These are phyloP conservation scores for Anhinga anhinga DNA, from an alignment of 2,113 vertebrate genomes.

Conservation along the genomic window DNA sequence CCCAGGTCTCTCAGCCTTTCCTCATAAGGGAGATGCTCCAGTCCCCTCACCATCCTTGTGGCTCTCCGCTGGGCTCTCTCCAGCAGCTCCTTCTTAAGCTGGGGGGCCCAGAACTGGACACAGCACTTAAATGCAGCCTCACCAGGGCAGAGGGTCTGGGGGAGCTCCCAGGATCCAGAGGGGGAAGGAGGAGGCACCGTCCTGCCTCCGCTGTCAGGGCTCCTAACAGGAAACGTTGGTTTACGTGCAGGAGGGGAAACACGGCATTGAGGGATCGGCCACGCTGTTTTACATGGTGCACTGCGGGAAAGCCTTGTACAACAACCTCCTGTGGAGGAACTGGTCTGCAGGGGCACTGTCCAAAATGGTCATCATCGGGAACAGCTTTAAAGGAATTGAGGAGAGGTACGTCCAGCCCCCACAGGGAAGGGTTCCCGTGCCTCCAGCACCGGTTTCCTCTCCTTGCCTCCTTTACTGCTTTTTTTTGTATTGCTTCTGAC, in stretches of 20 bases:
- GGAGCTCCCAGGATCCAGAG: too few species aligned
- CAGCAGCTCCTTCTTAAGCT: too few species aligned
- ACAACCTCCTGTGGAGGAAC: conserved; percentile 95
- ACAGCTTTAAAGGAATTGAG: conserved; percentile 86
- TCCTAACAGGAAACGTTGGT: accelerated
- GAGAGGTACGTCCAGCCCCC: conserved; percentile 76
- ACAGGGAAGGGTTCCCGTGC: accelerated
- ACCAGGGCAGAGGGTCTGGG: too few species aligned
- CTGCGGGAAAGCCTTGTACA: conserved; percentile 95
- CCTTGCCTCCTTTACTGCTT: not conserved
- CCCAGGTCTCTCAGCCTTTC: too few species aligned
- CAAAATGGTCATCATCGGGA: conserved; percentile 83
- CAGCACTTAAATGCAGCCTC: too few species aligned
- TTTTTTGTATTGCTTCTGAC: accelerated
- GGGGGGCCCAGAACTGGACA: too few species aligned
- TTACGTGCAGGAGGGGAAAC: conserved; percentile 86
- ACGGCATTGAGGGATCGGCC: conserved; percentile 1
- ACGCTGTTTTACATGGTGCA: conserved; percentile 93
- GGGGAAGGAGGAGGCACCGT: too few species aligned
- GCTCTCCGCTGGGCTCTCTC: too few species aligned
- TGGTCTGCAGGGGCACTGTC: conserved; percentile 80
- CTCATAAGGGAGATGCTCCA: too few species aligned
- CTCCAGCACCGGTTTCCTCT: accelerated
- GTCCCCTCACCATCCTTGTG: too few species aligned
- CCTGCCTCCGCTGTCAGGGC: not conserved